These are phyloP conservation scores for Cyprinus carpio DNA, from an alignment of 2,113 vertebrate genomes.

Conservation along the genomic window DNA sequence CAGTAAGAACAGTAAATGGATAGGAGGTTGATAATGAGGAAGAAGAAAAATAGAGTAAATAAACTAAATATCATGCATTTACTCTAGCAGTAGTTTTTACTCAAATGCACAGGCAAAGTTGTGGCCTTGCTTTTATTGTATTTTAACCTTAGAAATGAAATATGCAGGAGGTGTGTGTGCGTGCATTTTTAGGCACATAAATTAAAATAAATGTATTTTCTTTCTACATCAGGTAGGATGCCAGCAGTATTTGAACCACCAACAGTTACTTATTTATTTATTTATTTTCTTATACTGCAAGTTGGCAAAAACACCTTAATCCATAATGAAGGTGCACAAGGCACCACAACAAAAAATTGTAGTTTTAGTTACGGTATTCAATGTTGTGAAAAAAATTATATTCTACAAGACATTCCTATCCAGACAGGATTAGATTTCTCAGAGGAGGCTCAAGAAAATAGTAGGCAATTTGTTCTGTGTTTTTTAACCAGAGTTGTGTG, in stretches of 20 bases:
- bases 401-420: background rate
- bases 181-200: background rate
- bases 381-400: background rate
- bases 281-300: background rate
- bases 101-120: background rate
- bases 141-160: slow-evolving; percentile 34
- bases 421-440: background rate
- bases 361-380: background rate
- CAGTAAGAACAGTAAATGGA: background rate
- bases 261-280: background rate
- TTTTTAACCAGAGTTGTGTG: background rate
- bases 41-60: background rate
- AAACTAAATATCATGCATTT: too few relatives aligned
- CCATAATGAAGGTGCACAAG: background rate
- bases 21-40: background rate
- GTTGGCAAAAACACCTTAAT: background rate
- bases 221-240: background rate
- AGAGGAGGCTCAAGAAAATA: background rate
- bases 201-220: background rate
- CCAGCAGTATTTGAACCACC: background rate
- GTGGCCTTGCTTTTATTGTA: background rate
- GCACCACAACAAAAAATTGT: background rate
- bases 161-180: background rate
- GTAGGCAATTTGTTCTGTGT: background rate
- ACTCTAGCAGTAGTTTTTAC: background rate